phyloP scores from a whole-genome alignment of 1,140 invertebrate genomes.

The Agrypnia vestita region DNA sequence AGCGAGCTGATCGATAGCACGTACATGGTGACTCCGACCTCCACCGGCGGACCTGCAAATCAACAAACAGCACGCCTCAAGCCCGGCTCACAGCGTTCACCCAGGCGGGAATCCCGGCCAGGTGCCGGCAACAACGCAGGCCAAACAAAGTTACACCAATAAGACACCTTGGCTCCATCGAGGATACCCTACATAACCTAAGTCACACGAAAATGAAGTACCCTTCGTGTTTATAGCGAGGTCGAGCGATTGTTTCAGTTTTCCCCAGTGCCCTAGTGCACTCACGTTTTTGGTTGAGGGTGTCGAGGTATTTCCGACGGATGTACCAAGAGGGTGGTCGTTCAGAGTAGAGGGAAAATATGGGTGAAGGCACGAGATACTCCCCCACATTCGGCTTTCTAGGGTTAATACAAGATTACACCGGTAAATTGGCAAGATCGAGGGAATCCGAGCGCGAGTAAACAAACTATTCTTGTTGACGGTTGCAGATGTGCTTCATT shows the following conservation, averaged over 20 bases:
- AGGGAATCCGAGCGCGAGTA: too few relatives aligned
- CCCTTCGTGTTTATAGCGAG: neutral
- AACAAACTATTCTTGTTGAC: too few relatives aligned
- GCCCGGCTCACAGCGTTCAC: slow-evolving; percentile 14
- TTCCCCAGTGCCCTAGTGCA: slow-evolving; percentile 10
- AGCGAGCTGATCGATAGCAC: slow-evolving; percentile 98
- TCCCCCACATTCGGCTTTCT: slow-evolving; percentile 18
- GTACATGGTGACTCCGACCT: slow-evolving; percentile 98
- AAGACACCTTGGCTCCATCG: neutral
- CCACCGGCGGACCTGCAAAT: slow-evolving; percentile 93
- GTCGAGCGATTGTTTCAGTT: neutral
- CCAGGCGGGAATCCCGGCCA: neutral
- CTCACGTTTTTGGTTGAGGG: neutral
- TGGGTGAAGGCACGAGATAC: slow-evolving; percentile 1
- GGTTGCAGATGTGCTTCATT: too few relatives aligned
- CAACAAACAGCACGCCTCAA: slow-evolving; percentile 57
- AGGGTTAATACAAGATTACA: neutral
- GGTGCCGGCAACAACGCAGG: neutral
- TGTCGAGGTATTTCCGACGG: neutral
- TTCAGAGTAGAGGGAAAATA: neutral
- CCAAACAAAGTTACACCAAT: neutral
- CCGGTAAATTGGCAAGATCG: too few relatives aligned
- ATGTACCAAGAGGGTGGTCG: neutral
- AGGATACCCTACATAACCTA: neutral
- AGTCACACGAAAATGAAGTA: slow-evolving; percentile 3